These are phyloP conservation scores for Coilia nasus DNA, from an alignment of 2,797 vertebrate species.

Conservation along the genomic window DNA sequence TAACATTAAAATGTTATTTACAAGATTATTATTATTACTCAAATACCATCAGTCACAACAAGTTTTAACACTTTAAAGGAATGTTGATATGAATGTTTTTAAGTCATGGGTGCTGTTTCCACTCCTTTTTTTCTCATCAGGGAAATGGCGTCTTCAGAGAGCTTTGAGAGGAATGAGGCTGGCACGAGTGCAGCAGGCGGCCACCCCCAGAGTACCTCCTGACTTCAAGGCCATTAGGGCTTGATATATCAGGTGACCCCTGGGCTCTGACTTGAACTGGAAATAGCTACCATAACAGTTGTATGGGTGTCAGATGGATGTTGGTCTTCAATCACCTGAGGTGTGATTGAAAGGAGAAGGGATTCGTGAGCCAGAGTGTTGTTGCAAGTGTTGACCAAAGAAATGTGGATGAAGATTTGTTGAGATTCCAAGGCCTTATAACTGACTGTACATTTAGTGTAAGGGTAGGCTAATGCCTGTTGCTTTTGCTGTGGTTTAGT, in stretches of 20 bases:
- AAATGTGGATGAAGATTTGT: not conserved
- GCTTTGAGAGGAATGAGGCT: conserved; percentile 66
- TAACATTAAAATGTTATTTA: too few species aligned
- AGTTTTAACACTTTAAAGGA: too few species aligned
- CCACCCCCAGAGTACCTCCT: conserved; percentile 61
- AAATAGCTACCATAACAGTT: not conserved
- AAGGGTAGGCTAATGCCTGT: not conserved
- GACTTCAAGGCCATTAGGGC: conserved; percentile 68
- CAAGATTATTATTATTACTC: too few species aligned
- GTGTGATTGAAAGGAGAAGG: not conserved
- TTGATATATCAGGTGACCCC: conserved; percentile 45
- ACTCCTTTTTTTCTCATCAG: conserved; percentile 47
- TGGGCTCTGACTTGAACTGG: not conserved
- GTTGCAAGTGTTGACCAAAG: not conserved
- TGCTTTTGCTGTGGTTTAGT: not conserved
- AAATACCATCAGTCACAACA: too few species aligned
- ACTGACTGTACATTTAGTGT: not conserved
- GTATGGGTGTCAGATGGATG: not conserved
- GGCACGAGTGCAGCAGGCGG: conserved; percentile 68
- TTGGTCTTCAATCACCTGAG: not conserved
- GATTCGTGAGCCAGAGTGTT: too few species aligned
- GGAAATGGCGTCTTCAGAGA: conserved; percentile 65
- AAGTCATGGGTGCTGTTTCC: not conserved
- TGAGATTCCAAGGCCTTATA: not conserved
- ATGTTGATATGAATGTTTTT: not conserved